Base-by-base conservation (phyloP, 1,140 invertebrate species). In the Goniozus legneri region DNA sequence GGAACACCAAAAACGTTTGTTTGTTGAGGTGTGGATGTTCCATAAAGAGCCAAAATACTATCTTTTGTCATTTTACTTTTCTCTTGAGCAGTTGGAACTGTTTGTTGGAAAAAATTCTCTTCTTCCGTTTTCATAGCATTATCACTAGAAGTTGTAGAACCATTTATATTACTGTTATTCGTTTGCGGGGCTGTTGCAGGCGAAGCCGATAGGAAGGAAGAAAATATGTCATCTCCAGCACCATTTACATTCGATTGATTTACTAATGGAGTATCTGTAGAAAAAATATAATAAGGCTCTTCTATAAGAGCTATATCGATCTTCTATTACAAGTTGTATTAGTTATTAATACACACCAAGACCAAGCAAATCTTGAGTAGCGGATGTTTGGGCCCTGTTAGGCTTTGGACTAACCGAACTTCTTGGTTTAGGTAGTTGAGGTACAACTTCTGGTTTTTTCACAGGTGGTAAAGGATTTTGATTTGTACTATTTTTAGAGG, bases 21-120 rank as follows among this genome's bases (percentile, higher is more conserved):
- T 40, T 67, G 69, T 22, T 69, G 65, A 46, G 58, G 57, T 55
- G 41, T 67, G 0, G 69, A 60, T 32, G 68, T 88, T 52, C 85
- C 87, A 71, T 95, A 97, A 21, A 96, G 70, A 3, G 92, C 92
- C 66, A 97, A 76, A 73, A 97, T 96, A 66, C 92, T 95, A 63
- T 95, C 92, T 75, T 93, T 96, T 18, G 90, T 92, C 71, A 95
- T 78, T 76, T 92, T 91, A 46, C 83, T 84, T 52, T 86, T 87
- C 58, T 87, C 85, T 54, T 85, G 84, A 57, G 84, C 78, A 22
- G 82, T 84, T 0, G 87, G 83, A 2, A 81, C 78, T n/a, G 86
- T 80, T 70, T 93, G 90, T 74, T 89, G 91, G 64, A 94, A 95
- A 76, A 95, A 95, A 71, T 86, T 90, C 53, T 91, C 87, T 64